Evolutionary conservation across 2,113 vertebrate species (phyloP), one percentile per base, ranked within the genome.

Genomic region (Herpailurus yagouaroundi): DNA sequence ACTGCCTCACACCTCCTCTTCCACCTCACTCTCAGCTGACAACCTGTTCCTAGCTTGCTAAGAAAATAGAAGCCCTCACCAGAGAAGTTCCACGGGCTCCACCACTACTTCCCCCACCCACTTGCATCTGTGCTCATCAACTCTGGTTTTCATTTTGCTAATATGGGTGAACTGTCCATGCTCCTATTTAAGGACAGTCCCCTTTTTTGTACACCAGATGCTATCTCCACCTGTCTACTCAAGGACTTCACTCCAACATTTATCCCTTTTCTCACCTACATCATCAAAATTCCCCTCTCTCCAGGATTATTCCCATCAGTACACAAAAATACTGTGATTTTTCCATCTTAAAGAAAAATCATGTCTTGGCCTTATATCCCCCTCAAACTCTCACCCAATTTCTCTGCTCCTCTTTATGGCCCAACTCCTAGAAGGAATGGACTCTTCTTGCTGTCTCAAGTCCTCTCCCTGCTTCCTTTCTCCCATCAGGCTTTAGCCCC

Each of bases 11-110:
- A 87, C 94, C 89, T 82, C 95, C 92, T 91, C 97, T 95, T 81
- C 95, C 86, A 89, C 81, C 82, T 77, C 77, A 55, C 92, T 92
- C 87, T 94, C 79, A 80, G 93, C 97, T 89, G 92, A 97, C 95
- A 97, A 74, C 92, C 69, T 97, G 96, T 92, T 94, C 90, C 50
- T 92, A 94, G 88, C 92, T 91, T 36, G 90, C 92, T 94, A 92
- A 95, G 97, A 97, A 97, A 96, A 96, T 95, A 97, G 96, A 97
- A 97, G 93, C 93, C 79, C 66, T 77, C 74, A 31, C 94, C 94
- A 95, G 93, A 93, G 85, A 89, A 76, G 74, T 48, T 83, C 77
- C 74, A 27, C 12, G 0, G 81, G 96, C 66, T 71, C 36, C 21
- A 4, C 91, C 15, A 18, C 94, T 4, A 21, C 66, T 88, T 80